These are phyloP conservation scores for Metallyticus violacea DNA, from an alignment of 2,888 invertebrate species.

Conservation along the genomic window DNA sequence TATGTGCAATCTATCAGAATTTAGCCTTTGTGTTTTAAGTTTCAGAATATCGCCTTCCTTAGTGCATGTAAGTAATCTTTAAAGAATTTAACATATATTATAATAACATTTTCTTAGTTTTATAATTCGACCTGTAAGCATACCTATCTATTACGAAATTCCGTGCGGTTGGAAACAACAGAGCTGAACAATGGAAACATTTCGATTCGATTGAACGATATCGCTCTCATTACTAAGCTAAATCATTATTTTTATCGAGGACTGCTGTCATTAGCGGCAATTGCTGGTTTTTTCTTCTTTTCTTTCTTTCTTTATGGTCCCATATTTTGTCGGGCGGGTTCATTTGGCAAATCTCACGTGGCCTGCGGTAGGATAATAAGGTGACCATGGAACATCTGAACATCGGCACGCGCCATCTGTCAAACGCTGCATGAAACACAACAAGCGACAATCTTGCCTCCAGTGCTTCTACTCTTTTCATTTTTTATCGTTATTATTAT, in stretches of 20 bases:
- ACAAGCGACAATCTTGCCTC: neutral
- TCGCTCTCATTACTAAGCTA: neutral
- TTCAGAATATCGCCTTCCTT: too few relatives aligned
- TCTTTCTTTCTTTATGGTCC: neutral
- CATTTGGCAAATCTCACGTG: constrained; percentile 1
- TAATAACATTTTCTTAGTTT: too few relatives aligned
- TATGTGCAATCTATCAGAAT: too few relatives aligned
- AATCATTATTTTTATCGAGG: neutral
- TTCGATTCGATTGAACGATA: neutral
- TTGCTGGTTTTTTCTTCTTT: neutral
- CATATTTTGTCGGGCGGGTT: neutral
- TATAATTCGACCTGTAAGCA: too few relatives aligned
- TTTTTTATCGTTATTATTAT: neutral
- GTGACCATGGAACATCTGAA: constrained; percentile 6
- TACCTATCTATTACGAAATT: too few relatives aligned
- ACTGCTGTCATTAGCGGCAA: neutral
- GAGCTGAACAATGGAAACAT: neutral
- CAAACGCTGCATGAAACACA: neutral
- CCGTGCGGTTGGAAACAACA: too few relatives aligned
- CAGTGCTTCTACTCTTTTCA: neutral
- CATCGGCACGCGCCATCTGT: constrained; percentile 8
- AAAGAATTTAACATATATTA: too few relatives aligned
- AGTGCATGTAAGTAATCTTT: too few relatives aligned
- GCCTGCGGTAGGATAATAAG: neutral
- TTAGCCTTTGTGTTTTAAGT: too few relatives aligned